A percentile compares a stretch with the other conserved stretches of the same genome.
These are phyloP conservation scores for Zosterops borbonicus DNA, from an alignment of 2,113 vertebrate species.

Conservation along the genomic window DNA sequence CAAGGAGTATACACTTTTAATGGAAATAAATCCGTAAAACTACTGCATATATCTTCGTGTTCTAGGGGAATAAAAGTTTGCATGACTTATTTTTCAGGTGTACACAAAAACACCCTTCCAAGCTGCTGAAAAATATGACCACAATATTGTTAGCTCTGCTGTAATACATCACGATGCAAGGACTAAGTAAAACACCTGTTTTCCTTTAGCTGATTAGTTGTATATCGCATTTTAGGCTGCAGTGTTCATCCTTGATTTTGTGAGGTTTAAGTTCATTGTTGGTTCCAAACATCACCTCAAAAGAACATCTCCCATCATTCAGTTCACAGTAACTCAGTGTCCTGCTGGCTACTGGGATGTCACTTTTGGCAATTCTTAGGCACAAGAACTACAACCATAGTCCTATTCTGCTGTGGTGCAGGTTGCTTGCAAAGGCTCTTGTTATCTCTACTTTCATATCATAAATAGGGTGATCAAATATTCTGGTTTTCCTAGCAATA, in stretches of 20 bases:
- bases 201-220: background rate
- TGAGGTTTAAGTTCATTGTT: background rate
- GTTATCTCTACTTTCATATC: background rate
- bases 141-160: background rate
- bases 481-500: background rate
- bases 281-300: background rate
- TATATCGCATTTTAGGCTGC: background rate
- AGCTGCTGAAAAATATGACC: background rate
- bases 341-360: background rate
- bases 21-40: constrained; percentile 20
- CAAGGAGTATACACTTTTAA: background rate
- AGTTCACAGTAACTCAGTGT: background rate
- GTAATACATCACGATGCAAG: background rate
- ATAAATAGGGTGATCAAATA: background rate
- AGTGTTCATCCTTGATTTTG: background rate
- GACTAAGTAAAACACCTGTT: background rate
- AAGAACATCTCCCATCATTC: background rate
- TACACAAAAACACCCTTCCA: background rate
- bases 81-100: background rate
- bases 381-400: background rate
- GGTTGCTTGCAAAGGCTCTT: background rate
- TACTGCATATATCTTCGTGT: background rate
- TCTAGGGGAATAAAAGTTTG: background rate
- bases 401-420: background rate
- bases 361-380: background rate